A percentile compares a stretch with the other conserved stretches of the same genome.
phyloP scores from a whole-genome alignment of 2,113 vertebrate species.

The Cyprinodon variegatus region DNA sequence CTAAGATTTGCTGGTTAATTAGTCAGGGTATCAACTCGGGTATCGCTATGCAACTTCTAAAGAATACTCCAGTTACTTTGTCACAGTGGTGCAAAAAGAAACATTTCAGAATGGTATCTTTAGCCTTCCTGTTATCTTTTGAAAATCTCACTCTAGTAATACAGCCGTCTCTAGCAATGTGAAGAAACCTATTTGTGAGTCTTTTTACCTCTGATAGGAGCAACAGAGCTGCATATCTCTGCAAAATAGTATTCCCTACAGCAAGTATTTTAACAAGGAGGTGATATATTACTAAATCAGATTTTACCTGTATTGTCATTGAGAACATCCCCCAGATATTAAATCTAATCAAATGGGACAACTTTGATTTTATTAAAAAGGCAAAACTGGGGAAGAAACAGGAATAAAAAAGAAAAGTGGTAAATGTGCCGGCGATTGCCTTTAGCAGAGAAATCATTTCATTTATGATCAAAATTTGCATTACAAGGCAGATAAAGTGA shows the following conservation, averaged over 20 bases:
- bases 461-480: conserved; percentile 62
- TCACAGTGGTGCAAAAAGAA: not conserved
- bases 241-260: conserved; percentile 19
- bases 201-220: not conserved
- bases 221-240: not conserved
- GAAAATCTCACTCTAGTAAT: not conserved
- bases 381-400: conserved; percentile 20
- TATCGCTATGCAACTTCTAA: not conserved
- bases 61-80: not conserved
- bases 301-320: conserved; percentile 14
- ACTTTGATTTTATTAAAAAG: conserved; percentile 41
- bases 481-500: conserved; percentile 62
- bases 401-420: conserved; percentile 10
- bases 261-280: conserved; percentile 21
- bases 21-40: not conserved
- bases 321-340: conserved; percentile 36
- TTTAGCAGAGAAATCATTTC: conserved; percentile 53
- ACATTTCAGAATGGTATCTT: not conserved
- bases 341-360: conserved; percentile 46
- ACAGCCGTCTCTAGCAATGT: not conserved
- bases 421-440: conserved; percentile 43
- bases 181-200: not conserved
- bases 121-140: not conserved
- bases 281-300: conserved; percentile 6
- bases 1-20: not conserved